Evolutionary conservation across 2,888 invertebrate genomes (phyloP).

Genomic region (Acanthosepion esculentum): DNA sequence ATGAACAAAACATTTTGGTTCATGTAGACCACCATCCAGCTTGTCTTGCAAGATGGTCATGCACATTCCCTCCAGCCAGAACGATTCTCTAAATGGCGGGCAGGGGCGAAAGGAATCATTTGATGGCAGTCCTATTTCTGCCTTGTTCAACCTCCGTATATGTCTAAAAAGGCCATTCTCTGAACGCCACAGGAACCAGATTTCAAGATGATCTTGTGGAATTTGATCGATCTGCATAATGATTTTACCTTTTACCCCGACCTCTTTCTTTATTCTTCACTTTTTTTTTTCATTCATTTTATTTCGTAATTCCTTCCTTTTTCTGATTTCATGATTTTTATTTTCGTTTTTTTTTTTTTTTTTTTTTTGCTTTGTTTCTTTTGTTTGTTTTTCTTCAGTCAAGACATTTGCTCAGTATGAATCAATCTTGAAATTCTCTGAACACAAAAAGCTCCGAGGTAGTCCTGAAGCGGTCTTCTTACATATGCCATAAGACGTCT

Average conservation of each 20-base stretch:
- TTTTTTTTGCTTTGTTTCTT: neutral
- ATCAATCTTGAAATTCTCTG: conserved; percentile 23
- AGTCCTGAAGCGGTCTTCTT: conserved; percentile 1
- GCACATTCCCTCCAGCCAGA: conserved; percentile 8
- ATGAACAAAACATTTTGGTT: neutral
- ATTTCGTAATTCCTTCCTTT: neutral
- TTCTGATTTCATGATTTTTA: neutral
- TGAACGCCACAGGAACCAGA: neutral
- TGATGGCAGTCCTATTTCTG: neutral
- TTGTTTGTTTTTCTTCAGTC: neutral
- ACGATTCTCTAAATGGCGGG: neutral
- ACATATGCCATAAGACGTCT: conserved; percentile 33
- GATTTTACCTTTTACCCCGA: neutral
- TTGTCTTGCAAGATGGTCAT: neutral
- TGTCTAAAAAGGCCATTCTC: neutral
- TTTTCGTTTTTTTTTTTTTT: neutral
- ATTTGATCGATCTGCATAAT: conserved; percentile 17
- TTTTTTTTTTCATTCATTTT: neutral
- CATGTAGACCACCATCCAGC: neutral
- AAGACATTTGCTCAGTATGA: conserved; percentile 20
- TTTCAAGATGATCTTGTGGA: neutral
- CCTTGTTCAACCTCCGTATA: conserved; percentile 33
- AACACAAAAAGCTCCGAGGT: neutral
- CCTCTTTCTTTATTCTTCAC: neutral
- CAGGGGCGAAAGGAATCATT: neutral